These are phyloP conservation scores for Lepetodrilus schrolli DNA, from an alignment of 2,888 invertebrate species.

Conservation along the genomic window DNA sequence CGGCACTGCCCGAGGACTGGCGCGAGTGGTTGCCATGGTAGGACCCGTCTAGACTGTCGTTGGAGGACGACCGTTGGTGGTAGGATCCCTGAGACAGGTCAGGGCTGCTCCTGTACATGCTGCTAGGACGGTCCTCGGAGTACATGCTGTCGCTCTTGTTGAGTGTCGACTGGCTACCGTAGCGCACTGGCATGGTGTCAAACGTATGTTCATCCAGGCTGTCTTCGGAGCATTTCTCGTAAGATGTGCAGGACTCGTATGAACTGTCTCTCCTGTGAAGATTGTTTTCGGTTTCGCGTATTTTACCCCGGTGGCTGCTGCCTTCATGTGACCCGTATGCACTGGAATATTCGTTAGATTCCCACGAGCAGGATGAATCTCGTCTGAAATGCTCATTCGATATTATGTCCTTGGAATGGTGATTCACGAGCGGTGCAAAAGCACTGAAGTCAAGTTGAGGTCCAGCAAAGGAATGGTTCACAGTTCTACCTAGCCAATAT, in stretches of 20 bases:
- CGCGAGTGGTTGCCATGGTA: constrained; percentile 60
- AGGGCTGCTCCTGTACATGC: constrained; percentile 60
- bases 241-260: constrained; percentile 65
- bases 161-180: constrained; percentile 52
- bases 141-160: constrained; percentile 33
- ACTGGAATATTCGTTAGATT: constrained; percentile 51
- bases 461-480: constrained; percentile 57
- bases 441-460: constrained; percentile 72
- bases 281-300: constrained; percentile 33
- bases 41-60: constrained; percentile 64
- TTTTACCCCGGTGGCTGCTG: constrained; percentile 24
- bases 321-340: constrained; percentile 52
- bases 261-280: constrained; percentile 57
- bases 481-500: constrained; percentile 70
- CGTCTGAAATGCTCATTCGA: constrained; percentile 49
- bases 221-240: constrained; percentile 58
- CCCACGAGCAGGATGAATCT: constrained; percentile 49
- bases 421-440: constrained; percentile 69
- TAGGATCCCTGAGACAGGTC: constrained; percentile 52
- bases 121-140: constrained; percentile 45
- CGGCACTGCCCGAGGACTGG: constrained; percentile 64
- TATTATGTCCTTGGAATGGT: constrained; percentile 58
- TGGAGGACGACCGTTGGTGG: constrained; percentile 62
- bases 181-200: constrained; percentile 59
- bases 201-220: constrained; percentile 58